phyloP scores from a whole-genome alignment of 2,113 vertebrate species.

The Blennius ocellaris region DNA sequence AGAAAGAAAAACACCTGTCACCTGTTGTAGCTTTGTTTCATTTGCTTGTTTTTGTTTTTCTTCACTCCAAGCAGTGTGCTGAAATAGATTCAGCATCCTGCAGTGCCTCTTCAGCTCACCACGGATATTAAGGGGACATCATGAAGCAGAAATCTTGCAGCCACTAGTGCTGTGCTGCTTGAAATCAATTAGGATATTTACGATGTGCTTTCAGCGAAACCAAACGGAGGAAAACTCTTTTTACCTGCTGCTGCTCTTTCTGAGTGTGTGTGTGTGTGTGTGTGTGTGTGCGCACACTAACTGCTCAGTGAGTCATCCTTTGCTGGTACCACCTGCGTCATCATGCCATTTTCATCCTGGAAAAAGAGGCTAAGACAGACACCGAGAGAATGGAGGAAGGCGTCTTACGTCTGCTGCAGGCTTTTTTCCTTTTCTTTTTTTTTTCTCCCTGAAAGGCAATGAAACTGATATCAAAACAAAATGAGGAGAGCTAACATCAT shows the following conservation, averaged over 20 bases:
- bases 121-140: conserved; percentile 5
- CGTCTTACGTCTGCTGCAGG: conserved; percentile 36
- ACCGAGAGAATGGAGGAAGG: conserved; percentile 28
- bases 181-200: conserved; percentile 26
- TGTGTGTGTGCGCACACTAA: conserved; percentile 36
- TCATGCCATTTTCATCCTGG: conserved; percentile 52
- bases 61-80: background rate
- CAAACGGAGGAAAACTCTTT: conserved; percentile 5
- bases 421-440: conserved; percentile 29
- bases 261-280: conserved; percentile 31
- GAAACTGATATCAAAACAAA: background rate
- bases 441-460: background rate
- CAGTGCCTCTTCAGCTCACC: background rate
- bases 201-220: background rate
- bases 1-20: too few species aligned
- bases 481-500: background rate
- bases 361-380: conserved; percentile 42
- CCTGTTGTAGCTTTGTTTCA: background rate
- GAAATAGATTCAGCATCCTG: conserved; percentile 7
- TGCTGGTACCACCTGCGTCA: conserved; percentile 73
- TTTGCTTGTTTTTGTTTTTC: background rate
- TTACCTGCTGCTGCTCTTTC: conserved; percentile 15
- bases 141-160: conserved; percentile 9
- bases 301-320: conserved; percentile 73
- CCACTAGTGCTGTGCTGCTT: conserved; percentile 5